A percentile compares a stretch with the other conserved stretches of the same genome.
Conservation (phyloP, 2,797 vertebrate species). For the Hyperoplus lanceolatus region DNA sequence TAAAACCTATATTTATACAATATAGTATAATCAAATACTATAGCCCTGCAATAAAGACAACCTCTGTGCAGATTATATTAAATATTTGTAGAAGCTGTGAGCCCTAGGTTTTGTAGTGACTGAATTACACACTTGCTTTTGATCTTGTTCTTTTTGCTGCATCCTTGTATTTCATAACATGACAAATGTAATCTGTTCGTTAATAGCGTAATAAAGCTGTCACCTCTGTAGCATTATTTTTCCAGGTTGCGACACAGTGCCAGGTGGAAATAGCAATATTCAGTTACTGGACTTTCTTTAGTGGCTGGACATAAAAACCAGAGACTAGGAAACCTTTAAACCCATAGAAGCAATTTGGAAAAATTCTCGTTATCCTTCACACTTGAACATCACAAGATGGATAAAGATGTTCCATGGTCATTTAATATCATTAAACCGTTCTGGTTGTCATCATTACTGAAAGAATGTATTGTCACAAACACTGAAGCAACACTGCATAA, state of each 20-base stretch:
- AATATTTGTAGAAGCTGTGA: background rate
- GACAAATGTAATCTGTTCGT: conserved; percentile 34
- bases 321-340: background rate
- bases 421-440: background rate
- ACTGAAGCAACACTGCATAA: conserved; percentile 10
- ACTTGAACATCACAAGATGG: background rate
- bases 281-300: conserved; percentile 29
- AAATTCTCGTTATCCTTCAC: background rate
- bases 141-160: conserved; percentile 8
- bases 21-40: background rate
- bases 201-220: conserved; percentile 32
- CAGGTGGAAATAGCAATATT: conserved; percentile 32
- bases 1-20: background rate
- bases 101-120: background rate
- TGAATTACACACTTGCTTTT: conserved; percentile 28
- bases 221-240: conserved; percentile 32
- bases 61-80: conserved; percentile 14
- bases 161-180: conserved; percentile 34
- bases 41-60: background rate
- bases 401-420: background rate
- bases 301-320: conserved; percentile 16
- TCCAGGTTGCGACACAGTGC: conserved; percentile 31
- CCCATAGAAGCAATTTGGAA: background rate
- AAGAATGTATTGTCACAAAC: conserved; percentile 13
- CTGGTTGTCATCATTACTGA: conserved; percentile 11